These are phyloP conservation scores for Stratiolaelaps scimitus DNA, from an alignment of 1,140 invertebrate species.

Conservation along the genomic window DNA sequence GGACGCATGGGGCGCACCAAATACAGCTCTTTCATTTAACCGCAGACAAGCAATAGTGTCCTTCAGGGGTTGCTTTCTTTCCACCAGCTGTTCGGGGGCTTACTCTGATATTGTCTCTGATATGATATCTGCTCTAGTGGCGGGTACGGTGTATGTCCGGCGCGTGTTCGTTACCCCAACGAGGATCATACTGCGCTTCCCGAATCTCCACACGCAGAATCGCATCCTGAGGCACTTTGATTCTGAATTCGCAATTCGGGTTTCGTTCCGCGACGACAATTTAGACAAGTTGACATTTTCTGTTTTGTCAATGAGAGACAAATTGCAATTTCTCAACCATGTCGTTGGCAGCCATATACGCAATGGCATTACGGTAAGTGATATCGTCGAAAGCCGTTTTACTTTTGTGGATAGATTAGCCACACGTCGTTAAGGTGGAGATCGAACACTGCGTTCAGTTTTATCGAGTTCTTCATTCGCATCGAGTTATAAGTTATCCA, in stretches of 20 bases:
- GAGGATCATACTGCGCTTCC: conserved; percentile 36
- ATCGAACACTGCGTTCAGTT: too few relatives aligned
- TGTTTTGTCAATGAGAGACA: conserved; percentile 9
- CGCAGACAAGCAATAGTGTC: too few relatives aligned
- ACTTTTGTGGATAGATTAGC: too few relatives aligned
- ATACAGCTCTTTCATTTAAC: too few relatives aligned
- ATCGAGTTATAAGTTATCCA: too few relatives aligned
- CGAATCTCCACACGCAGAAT: conserved; percentile 38
- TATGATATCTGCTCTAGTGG: neutral
- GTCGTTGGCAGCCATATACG: conserved; percentile 32
- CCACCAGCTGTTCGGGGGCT: too few relatives aligned
- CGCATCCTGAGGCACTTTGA: conserved; percentile 38
- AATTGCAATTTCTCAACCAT: conserved; percentile 29
- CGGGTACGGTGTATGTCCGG: conserved; percentile 30
- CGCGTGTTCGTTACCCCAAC: conserved; percentile 37
- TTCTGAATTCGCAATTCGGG: conserved; percentile 31
- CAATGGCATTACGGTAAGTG: conserved; percentile 31
- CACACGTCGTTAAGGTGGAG: too few relatives aligned
- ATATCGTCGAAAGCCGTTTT: too few relatives aligned
- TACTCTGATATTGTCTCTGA: neutral
- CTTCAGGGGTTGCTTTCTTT: too few relatives aligned
- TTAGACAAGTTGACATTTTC: conserved; percentile 27
- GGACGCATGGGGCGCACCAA: too few relatives aligned
- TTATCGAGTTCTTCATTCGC: too few relatives aligned
- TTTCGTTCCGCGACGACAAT: conserved; percentile 32